Evolutionary conservation across 1,140 invertebrate species (phyloP), one percentile per base, ranked within the genome.

Genomic region (Chironomus striatipennis): DNA sequence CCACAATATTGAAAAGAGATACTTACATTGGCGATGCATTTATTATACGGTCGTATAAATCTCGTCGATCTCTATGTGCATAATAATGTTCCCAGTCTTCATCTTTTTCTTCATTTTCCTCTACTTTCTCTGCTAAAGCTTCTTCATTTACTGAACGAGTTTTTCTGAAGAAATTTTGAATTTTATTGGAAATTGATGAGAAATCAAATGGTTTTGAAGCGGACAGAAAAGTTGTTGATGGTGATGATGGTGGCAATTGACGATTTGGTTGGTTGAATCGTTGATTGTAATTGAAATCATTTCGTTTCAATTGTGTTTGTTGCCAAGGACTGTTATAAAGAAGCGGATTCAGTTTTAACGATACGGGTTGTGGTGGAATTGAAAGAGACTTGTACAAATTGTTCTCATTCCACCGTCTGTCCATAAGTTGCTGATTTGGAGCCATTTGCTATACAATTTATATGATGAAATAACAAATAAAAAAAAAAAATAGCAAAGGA

Each of bases 81-180:
- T 73, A 43, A 42, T 42, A 42, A 34, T 73, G 42, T 4, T 73
- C 24, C 72, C 72, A 73, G 42, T 43, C 72, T 20, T 70, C 20
- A 70, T 20, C 20, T 18, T 10, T 17, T 18, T 21, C 65, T 18
- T 1, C 17, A 18, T 5, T 12, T n/a, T n/a, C n/a, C n/a, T n/a
- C n/a, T n/a, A n/a, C n/a, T n/a, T n/a, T n/a, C n/a, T n/a, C n/a
- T n/a, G 9, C 47, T n/a, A 2, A 3, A 20, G 2, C 65, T 18
- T 21, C 65, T 18, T 7, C 17, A 18, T 7, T 17, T 18, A 12
- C n/a, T 5, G 47, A 12, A 4, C 47, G 47, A 57, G 12, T 57
- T 57, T 57, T 57, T 57, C 47, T 57, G n/a, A 57, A 5, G 47
- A 15, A 57, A 57, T 57, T 57, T 12, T 57, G 47, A 15, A 12